phyloP scores from a whole-genome alignment of 2,888 invertebrate genomes.

The Kuschelorhynchus macadamiae region DNA sequence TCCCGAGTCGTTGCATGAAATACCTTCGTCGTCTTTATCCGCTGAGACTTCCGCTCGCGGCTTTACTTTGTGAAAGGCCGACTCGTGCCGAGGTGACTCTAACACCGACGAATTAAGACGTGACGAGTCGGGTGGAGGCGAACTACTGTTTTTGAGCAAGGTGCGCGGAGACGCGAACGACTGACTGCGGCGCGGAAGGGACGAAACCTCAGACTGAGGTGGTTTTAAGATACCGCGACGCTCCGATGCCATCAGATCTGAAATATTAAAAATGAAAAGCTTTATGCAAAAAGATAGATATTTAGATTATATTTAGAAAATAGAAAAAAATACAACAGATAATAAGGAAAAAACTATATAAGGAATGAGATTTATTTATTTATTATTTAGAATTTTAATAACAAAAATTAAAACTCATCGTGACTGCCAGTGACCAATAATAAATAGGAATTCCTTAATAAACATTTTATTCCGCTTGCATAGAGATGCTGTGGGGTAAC shows the following conservation, averaged over 20 bases:
- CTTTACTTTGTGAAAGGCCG: slow-evolving; percentile 37
- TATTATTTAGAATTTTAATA: background rate
- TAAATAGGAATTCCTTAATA: too few species aligned
- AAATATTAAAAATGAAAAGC: slow-evolving; percentile 26
- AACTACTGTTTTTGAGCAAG: slow-evolving; percentile 51
- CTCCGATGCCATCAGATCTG: slow-evolving; percentile 25
- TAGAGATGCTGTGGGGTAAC: too few species aligned
- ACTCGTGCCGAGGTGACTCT: slow-evolving; percentile 32
- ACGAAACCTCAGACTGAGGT: slow-evolving; percentile 6
- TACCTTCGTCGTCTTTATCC: slow-evolving; percentile 65
- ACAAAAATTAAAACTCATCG: background rate
- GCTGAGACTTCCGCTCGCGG: slow-evolving; percentile 30
- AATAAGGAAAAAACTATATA: too few species aligned
- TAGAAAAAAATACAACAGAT: too few species aligned
- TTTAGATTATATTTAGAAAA: too few species aligned
- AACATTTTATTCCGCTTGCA: too few species aligned
- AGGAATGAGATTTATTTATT: too few species aligned
- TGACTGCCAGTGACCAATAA: too few species aligned
- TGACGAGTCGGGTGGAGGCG: slow-evolving; percentile 40
- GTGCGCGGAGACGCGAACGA: slow-evolving; percentile 53
- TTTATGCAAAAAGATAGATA: too few species aligned
- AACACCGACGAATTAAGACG: slow-evolving; percentile 28
- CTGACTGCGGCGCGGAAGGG: slow-evolving; percentile 38
- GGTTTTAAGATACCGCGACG: slow-evolving; percentile 52
- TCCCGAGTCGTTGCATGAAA: slow-evolving; percentile 66